Evolutionary conservation across 1,140 invertebrate genomes (phyloP).

Genomic region (Anastatus disparis): DNA sequence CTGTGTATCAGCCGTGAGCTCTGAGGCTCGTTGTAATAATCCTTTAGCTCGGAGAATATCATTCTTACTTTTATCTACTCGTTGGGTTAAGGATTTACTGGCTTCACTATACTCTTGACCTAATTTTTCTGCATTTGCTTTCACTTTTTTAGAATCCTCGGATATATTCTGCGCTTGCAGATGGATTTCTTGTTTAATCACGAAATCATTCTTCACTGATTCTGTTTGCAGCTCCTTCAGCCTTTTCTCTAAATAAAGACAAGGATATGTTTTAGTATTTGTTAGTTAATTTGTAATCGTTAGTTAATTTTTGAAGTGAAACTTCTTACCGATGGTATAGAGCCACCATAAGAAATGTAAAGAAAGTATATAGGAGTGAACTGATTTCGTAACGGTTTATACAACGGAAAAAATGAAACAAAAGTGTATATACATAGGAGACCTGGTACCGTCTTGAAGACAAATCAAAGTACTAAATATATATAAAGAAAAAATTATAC

Average conservation of each 20-base stretch:
- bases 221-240: constrained; percentile 80
- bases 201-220: constrained; percentile 79
- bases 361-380: too few species aligned
- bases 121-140: constrained; percentile 67
- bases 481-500: too few species aligned
- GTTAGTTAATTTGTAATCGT: too few species aligned
- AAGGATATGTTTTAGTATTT: neutral
- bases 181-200: constrained; percentile 70
- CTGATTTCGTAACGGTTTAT: too few species aligned
- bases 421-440: too few species aligned
- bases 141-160: constrained; percentile 69
- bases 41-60: constrained; percentile 79
- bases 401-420: too few species aligned
- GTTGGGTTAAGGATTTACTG: constrained; percentile 69
- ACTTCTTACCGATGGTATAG: too few species aligned
- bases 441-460: too few species aligned
- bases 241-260: constrained; percentile 1
- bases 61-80: constrained; percentile 72
- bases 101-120: constrained; percentile 72
- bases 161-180: constrained; percentile 68
- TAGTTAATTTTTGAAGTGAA: too few species aligned
- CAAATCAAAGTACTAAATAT: too few species aligned
- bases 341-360: too few species aligned
- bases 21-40: constrained; percentile 78
- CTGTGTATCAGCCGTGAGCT: constrained; percentile 79